A percentile compares a stretch with the other conserved stretches of the same genome.
These are phyloP conservation scores for Philaethria dido DNA, from an alignment of 2,888 invertebrate species.

Conservation along the genomic window DNA sequence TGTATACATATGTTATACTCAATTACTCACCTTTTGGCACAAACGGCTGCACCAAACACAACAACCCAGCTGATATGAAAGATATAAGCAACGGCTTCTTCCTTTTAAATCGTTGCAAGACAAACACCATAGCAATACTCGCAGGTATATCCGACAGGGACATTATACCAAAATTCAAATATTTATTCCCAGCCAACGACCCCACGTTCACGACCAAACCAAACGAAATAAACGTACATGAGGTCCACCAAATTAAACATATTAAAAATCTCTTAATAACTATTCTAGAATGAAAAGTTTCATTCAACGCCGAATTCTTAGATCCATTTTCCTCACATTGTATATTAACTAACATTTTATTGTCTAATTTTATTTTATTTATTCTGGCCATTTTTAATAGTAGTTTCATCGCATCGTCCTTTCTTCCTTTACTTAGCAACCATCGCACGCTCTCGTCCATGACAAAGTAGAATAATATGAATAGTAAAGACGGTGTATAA, in stretches of 20 bases:
- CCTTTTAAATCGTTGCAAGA: constrained; percentile 78
- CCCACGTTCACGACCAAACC: constrained; percentile 88
- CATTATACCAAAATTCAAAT: constrained; percentile 88
- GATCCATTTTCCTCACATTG: constrained; percentile 49
- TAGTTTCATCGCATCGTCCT: constrained; percentile 84
- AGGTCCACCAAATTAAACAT: constrained; percentile 62
- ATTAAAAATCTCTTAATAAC: constrained; percentile 55
- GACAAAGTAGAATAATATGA: constrained; percentile 85
- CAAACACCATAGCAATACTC: constrained; percentile 75
- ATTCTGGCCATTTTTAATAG: constrained; percentile 82
- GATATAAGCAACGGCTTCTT: constrained; percentile 76
- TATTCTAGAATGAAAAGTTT: constrained; percentile 54
- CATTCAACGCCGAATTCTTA: constrained; percentile 46
- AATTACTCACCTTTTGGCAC: constrained; percentile 69
- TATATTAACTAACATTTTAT: constrained; percentile 51
- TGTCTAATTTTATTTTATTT: constrained; percentile 57
- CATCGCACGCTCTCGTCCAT: constrained; percentile 89
- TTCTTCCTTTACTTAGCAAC: constrained; percentile 87
- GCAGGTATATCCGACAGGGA: constrained; percentile 83
- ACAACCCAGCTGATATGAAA: constrained; percentile 76
- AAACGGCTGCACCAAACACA: constrained; percentile 82
- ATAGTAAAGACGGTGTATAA: constrained; percentile 86
- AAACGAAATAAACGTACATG: constrained; percentile 78
- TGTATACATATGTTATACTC: not conserved
- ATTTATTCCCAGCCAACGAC: constrained; percentile 87